Base-by-base conservation (phyloP, 2,888 invertebrate species). In the Caenorhabditis sp. region DNA sequence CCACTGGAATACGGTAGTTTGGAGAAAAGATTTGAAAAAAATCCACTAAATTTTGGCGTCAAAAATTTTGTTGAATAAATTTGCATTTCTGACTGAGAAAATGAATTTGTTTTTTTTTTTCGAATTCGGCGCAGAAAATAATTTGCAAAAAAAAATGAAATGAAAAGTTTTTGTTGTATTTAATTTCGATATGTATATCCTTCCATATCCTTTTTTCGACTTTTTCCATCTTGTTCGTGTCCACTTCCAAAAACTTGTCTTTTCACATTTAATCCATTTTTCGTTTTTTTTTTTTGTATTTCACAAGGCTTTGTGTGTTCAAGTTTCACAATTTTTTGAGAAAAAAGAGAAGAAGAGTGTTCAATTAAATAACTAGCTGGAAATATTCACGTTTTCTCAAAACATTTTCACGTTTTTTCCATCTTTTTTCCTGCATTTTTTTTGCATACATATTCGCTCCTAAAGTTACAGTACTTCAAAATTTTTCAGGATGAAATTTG, bases 261-360 rank as follows among this genome's bases (percentile, higher is more conserved):
- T 49, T 63, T 26, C 17, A 57, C 55, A 50, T 53, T 58, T 51
- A 24, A 31, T 37, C 26, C 23, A 21, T 26, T 21, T 14, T 59
- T 36, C 53, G 24, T 62, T 27, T 64, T 49, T 58, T 53, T 64
- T 26, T 55, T 24, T 58, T 37, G 61, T 36, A 31, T 57, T 50
- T 66, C 61, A 21, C 58, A 63, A 43, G 17, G 37, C 10, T 43
- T 26, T 37, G 17, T 43, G 14, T 43, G 12, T 43, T 43, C 17
- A 43, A 43, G 12, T 43, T 43, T 43, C 6, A n/a, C 19, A 27
- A 24, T 8, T 6, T 6, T n/a, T 57, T 27, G 4, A 21, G 4
- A 5, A 21, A 51, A 21, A 51, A 51, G 10, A 4, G 31, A 31
- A 31, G 10, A 51, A 51, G 12, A 51, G 12, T n/a, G 5, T 51